These are phyloP conservation scores for Eptatretus burgeri DNA, from an alignment of 2,113 vertebrate species.

Conservation along the genomic window DNA sequence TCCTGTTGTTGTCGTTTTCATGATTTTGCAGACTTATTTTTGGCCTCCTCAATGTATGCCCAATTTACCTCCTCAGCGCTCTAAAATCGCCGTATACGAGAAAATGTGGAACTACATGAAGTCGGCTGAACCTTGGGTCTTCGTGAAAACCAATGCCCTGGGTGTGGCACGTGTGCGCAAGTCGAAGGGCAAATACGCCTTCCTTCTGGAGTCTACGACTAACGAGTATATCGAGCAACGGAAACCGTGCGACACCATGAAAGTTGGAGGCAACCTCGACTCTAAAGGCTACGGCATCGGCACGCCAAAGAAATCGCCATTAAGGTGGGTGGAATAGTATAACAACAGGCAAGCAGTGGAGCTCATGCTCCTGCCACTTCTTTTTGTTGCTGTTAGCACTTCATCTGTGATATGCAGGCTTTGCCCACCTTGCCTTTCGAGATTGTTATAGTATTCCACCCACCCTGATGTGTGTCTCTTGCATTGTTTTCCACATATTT, in stretches of 20 bases:
- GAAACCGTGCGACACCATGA: conserved; percentile 98
- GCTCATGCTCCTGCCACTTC: background rate
- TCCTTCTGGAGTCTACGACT: conserved; percentile 98
- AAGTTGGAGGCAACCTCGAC: conserved; percentile 99
- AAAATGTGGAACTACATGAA: conserved; percentile 99
- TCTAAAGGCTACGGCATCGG: conserved; percentile 97
- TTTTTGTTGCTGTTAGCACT: background rate
- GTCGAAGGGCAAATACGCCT: conserved; percentile 97
- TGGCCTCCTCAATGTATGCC: background rate
- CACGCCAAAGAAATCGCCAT: conserved; percentile 95
- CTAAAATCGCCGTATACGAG: conserved; percentile 97
- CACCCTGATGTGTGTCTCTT: conserved; percentile 57
- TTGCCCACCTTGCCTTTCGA: conserved; percentile 11
- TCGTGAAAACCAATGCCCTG: conserved; percentile 82
- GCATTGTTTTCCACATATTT: background rate
- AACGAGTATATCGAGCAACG: conserved; percentile 98
- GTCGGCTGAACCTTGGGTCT: conserved; percentile 81
- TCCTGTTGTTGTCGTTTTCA: no score
- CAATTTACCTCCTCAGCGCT: conserved; percentile 27
- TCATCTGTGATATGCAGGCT: background rate
- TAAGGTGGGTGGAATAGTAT: conserved; percentile 99
- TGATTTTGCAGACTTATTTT: background rate
- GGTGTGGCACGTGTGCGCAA: conserved; percentile 85
- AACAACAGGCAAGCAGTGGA: conserved; percentile 44
- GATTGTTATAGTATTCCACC: conserved; percentile 99